Evolutionary conservation across 2,888 invertebrate species (phyloP).

Genomic region (Pheosia tremula): DNA sequence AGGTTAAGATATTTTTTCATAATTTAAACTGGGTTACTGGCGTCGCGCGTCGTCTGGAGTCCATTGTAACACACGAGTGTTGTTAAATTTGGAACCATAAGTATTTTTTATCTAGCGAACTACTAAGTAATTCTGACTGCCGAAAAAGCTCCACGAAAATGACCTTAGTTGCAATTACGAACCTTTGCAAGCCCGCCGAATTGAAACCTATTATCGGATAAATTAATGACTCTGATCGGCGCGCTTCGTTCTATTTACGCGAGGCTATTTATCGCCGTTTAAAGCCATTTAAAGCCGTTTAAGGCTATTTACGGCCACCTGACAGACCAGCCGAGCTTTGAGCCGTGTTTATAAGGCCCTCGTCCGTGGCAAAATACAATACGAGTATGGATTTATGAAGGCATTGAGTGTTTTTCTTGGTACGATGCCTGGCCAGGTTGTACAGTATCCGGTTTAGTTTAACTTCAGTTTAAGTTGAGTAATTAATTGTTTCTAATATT

Average conservation of each 20-base stretch:
- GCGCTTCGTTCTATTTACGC: conserved; percentile 45
- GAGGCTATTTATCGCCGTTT: conserved; percentile 49
- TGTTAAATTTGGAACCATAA: no score
- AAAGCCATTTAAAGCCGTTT: conserved; percentile 45
- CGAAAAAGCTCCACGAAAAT: no score
- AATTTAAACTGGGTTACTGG: no score
- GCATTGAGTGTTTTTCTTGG: conserved; percentile 68
- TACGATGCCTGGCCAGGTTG: conserved; percentile 43
- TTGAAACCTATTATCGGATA: conserved; percentile 40
- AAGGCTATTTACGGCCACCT: conserved; percentile 52
- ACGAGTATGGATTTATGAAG: conserved; percentile 59
- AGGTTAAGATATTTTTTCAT: no score
- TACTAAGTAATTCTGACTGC: no score
- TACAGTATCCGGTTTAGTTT: conserved; percentile 18
- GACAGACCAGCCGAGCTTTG: conserved; percentile 52
- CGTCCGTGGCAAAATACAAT: conserved; percentile 53
- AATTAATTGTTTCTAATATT: neutral
- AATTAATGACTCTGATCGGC: conserved; percentile 56
- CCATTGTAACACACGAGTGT: no score
- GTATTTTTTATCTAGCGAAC: no score
- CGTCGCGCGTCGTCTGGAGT: no score
- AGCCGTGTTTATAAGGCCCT: conserved; percentile 60
- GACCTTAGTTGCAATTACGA: conserved; percentile 4
- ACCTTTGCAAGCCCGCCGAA: conserved; percentile 26
- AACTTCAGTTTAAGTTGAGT: neutral